phyloP scores from a whole-genome alignment of 2,888 invertebrate species.

The Enoplolaimus lenunculus region DNA sequence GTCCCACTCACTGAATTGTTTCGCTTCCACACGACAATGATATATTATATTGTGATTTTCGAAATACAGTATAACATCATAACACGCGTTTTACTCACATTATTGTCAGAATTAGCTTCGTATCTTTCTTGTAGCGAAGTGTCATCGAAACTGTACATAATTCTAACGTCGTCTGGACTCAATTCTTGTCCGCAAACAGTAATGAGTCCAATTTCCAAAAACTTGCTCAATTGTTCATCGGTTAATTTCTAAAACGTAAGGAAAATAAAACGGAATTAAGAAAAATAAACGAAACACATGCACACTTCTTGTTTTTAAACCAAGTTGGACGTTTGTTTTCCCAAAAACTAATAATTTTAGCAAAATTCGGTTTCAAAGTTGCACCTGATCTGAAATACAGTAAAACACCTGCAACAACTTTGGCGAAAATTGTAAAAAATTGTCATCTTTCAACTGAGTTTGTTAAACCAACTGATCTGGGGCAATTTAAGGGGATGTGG shows the following conservation, averaged over 20 bases:
- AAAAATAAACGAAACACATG: conserved; percentile 10
- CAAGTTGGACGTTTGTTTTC: no score
- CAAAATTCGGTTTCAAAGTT: no score
- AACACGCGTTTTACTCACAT: no score
- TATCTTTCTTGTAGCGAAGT: conserved; percentile 47
- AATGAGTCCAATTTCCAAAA: conserved; percentile 57
- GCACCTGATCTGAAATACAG: no score
- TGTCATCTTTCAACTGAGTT: conserved; percentile 5
- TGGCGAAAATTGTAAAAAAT: neutral
- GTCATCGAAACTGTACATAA: conserved; percentile 61
- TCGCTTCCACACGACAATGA: no score
- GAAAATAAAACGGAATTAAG: conserved; percentile 1
- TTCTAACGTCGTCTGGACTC: conserved; percentile 32
- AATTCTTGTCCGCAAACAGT: conserved; percentile 61
- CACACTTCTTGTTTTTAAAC: no score
- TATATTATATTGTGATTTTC: no score
- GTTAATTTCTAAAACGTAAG: conserved; percentile 48
- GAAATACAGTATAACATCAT: no score
- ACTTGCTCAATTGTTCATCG: conserved; percentile 62
- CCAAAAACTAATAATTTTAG: no score
- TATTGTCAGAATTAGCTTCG: conserved; percentile 76
- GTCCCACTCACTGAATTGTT: no score
- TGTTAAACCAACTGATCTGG: neutral
- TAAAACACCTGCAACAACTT: no score
- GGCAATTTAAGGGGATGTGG: no score